Percentiles rank a stretch among this genome's conserved stretches.
phyloP scores from a whole-genome alignment of 2,888 invertebrate genomes.

The Exephanes ischioxanthus region DNA sequence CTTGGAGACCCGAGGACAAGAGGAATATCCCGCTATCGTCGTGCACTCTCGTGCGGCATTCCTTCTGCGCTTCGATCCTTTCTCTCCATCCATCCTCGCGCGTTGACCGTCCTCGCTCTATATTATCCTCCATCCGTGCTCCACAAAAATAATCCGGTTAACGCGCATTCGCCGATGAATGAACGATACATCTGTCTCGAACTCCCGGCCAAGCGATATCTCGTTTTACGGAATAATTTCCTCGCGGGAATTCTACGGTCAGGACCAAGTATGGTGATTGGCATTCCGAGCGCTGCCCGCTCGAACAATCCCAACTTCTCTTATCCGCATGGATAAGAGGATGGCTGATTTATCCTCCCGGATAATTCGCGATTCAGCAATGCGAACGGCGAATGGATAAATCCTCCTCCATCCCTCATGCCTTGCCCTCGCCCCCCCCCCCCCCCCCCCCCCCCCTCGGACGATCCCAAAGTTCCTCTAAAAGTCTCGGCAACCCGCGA shows the following conservation, averaged over 20 bases:
- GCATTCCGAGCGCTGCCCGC: conserved; percentile 8
- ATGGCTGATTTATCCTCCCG: conserved; percentile 47
- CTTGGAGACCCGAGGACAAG: conserved; percentile 24
- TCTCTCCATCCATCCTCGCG: conserved; percentile 55
- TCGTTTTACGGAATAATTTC: conserved; percentile 26
- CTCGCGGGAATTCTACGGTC: conserved; percentile 23
- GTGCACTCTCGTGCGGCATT: conserved; percentile 62
- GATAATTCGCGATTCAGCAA: conserved; percentile 38
- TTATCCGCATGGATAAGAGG: conserved; percentile 42
- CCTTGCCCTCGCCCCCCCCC: background rate
- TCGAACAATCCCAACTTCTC: conserved; percentile 32
- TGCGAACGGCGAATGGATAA: conserved; percentile 54
- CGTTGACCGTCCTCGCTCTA: conserved; percentile 64
- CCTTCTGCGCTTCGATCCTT: conserved; percentile 66
- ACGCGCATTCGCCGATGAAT: conserved; percentile 47
- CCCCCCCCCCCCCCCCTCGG: background rate
- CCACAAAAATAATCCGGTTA: conserved; percentile 43
- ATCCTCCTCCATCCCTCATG: conserved; percentile 34
- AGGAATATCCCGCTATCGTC: conserved; percentile 64
- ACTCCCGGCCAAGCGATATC: conserved; percentile 25
- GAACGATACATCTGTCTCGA: conserved; percentile 55
- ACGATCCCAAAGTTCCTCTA: conserved; percentile 39
- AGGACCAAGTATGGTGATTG: conserved; percentile 43
- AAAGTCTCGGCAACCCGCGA: conserved; percentile 39
- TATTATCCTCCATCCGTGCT: conserved; percentile 62